Conservation (phyloP, 2,113 vertebrate genomes). For the Crotophaga sulcirostris region DNA sequence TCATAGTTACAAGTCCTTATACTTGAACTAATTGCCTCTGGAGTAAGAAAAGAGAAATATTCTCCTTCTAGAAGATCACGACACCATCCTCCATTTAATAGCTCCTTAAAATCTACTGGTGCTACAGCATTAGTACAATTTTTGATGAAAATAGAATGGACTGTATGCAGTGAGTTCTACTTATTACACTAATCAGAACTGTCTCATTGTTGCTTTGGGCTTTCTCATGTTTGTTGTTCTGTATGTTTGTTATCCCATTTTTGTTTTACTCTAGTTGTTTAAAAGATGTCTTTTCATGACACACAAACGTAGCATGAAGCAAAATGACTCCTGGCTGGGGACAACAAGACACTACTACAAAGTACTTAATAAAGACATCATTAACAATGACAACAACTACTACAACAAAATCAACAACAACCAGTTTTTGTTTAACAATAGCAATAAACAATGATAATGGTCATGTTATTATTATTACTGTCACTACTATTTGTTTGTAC, state of each 20-base stretch:
- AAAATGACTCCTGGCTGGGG: neutral
- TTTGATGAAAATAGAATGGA: neutral
- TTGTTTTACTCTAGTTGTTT: neutral
- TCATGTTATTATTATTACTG: neutral
- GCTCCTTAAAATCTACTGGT: neutral
- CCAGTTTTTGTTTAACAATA: neutral
- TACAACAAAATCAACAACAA: neutral
- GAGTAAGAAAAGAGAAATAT: neutral
- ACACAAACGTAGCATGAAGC: fast-evolving
- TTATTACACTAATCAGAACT: neutral
- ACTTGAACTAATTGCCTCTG: neutral
- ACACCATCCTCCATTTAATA: neutral
- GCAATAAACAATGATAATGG: neutral
- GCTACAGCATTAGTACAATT: neutral
- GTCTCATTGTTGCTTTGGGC: neutral
- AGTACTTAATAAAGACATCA: neutral
- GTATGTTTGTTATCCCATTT: neutral
- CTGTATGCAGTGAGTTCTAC: neutral
- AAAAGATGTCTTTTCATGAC: neutral
- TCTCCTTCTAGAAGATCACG: neutral
- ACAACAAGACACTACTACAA: neutral
- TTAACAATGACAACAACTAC: neutral
- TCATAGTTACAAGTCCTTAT: neutral
- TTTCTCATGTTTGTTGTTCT: neutral
- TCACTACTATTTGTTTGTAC: neutral